phyloP scores from a whole-genome alignment of 2,888 invertebrate genomes.

The Melieria crassipennis region DNA sequence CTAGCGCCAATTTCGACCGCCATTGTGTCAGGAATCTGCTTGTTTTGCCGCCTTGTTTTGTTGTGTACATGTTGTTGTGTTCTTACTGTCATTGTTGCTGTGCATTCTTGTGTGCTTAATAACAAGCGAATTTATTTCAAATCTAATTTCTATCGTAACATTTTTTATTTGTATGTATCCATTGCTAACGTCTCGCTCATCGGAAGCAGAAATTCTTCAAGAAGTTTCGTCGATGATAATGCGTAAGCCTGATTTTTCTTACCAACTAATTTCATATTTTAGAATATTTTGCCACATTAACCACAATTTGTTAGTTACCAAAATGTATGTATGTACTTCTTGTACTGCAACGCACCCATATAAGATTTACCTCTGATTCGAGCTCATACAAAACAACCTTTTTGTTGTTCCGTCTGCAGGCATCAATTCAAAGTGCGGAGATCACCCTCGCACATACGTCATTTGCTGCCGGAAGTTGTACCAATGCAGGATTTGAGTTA shows the following conservation, averaged over 20 bases:
- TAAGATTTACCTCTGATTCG: too few species aligned
- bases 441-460: conserved; percentile 64
- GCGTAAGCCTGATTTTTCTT: conserved; percentile 43
- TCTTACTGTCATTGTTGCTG: neutral
- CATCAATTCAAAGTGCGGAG: conserved; percentile 63
- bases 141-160: conserved; percentile 5
- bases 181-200: conserved; percentile 7
- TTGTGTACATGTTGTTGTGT: neutral
- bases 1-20: neutral
- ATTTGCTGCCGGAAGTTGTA: conserved; percentile 64
- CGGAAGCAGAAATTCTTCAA: conserved; percentile 32
- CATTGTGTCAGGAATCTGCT: too few species aligned
- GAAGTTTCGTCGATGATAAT: conserved; percentile 48
- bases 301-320: too few species aligned
- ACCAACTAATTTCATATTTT: neutral
- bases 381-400: too few species aligned
- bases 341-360: neutral
- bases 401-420: conserved; percentile 45
- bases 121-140: neutral
- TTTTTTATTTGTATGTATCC: conserved; percentile 5
- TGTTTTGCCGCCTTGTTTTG: neutral
- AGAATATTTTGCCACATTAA: neutral
- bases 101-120: neutral
- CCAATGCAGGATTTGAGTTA: conserved; percentile 65
- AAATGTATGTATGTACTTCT: neutral